Base-by-base conservation (phyloP, 2,113 vertebrate genomes). In the Scalopus aquaticus region DNA sequence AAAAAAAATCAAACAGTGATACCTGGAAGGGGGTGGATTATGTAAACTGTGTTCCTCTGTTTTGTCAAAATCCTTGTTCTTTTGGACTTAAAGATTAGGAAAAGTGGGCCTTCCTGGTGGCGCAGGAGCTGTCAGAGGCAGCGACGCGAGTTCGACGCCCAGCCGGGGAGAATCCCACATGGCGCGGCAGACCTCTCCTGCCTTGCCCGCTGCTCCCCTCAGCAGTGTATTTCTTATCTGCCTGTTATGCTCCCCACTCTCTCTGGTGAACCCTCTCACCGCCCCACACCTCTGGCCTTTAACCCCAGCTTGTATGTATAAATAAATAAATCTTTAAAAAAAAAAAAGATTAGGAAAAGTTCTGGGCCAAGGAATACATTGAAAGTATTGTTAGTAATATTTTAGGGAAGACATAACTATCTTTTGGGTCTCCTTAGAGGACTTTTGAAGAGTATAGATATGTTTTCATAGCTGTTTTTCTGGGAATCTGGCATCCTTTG, bases 41-140 rank as follows among this genome's bases (percentile, higher is more conserved):
- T 79, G 1, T 90, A 90, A 44, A 79, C 92, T 92, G 54, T 35
- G 64, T 11, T 83, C 24, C 79, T 10, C 24, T 89, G 32, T 12
- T 11, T 37, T 91, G 51, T 16, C 64, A 77, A 69, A 87, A 80
- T 67, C 62, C 1, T 7, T 51, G 44, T 24, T 73, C 65, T 90
- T 88, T 74, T 96, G 54, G 30, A 81, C 5, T 19, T 77, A 76
- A 78, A 95, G n/a, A n/a, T n/a, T n/a, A n/a, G n/a, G n/a, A n/a
- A n/a, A n/a, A n/a, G n/a, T n/a, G n/a, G n/a, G n/a, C n/a, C n/a
- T n/a, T n/a, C n/a, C n/a, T n/a, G n/a, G n/a, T n/a, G n/a, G n/a
- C n/a, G n/a, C n/a, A n/a, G n/a, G n/a, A n/a, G n/a, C n/a, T n/a
- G n/a, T n/a, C n/a, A n/a, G n/a, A n/a, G n/a, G n/a, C n/a, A n/a